Base-by-base conservation (phyloP, 2,888 invertebrate genomes). In the Catonia carolina region DNA sequence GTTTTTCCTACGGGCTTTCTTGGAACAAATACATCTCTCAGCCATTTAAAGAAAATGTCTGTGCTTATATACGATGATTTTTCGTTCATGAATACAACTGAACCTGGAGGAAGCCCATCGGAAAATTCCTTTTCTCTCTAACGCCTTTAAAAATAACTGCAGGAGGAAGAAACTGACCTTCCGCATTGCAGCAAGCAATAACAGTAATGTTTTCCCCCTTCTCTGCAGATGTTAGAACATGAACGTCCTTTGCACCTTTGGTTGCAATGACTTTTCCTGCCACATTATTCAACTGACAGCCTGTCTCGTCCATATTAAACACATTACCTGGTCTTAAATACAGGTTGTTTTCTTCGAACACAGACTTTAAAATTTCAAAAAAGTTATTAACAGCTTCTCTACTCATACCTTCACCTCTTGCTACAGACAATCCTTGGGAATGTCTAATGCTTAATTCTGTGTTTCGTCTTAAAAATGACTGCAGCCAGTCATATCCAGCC, bases 61-160 rank as follows among this genome's bases (percentile, higher is more conserved):
- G 14, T 23, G 17, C 42, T 53, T 10, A 53, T 18, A 42, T 53
- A 53, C 23, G 14, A 41, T 23, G 53, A 53, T 27, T 42, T 53
- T 39, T 37, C 37, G 7, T 37, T 37, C 37, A 37, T 37, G 10
- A 37, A 37, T 15, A 37, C 37, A n/a, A 37, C 27, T 22, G n/a
- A n/a, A 23, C 53, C 53, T 15, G 53, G 53, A 23, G 53, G 53
- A 41, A 53, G 23, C 15, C 53, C 53, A 22, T 53, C 53, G 12
- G 22, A 23, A 42, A 53, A 53, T 27, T 53, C 53, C 17, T 41
- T 27, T 41, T 53, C 12, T 22, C 14, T 23, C 42, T 53, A 14
- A 42, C 42, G 27, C 42, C 53, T 53, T 53, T n/a, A n/a, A n/a
- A n/a, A n/a, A n/a, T n/a, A n/a, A n/a, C n/a, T n/a, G 52, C 10